Base-by-base conservation (phyloP, 2,113 vertebrate species). In the Cercopithecus mona region DNA sequence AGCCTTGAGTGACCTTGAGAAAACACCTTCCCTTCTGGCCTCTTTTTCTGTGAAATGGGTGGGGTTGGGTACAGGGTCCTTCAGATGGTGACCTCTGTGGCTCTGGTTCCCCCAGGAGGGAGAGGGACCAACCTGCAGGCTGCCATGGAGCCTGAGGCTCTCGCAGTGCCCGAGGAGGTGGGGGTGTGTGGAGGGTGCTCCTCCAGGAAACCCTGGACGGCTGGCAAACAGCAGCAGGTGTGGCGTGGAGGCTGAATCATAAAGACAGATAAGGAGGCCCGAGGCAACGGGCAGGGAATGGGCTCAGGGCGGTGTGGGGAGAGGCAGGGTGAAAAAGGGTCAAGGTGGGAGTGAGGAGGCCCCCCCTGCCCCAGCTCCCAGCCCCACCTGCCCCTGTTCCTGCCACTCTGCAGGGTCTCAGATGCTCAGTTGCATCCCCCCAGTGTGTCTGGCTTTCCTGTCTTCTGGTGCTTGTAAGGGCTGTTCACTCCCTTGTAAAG, bases 261-360 rank as follows among this genome's bases (percentile, higher is more conserved):
- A 96, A 97, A 97, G 80, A 50, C 70, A 90, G 95, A 95, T 92
- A 97, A 95, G 70, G 76, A 70, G 75, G 80, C 75, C 55, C 23
- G 0, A 32, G 40, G 68, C 76, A 90, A 80, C 38, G 11, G 82
- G 40, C 22, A 30, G 79, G 61, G 81, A 17, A 78, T 2, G 35
- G 68, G n/a, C n/a, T 9, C 0, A 30, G n/a, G 35, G 23, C 27
- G 55, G 45, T 23, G 22, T n/a, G 55, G 43, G 45, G 66, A 84
- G 55, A 85, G 38, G 32, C n/a, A 52, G 30, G 66, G 66, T 40
- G 61, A 57, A 38, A n/a, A 72, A 1, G 55, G 23, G 10, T 32
- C 52, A 2, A 17, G 13, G 79, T 1, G 5, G 32, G 8, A 13
- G 52, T 35, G 32, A 30, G 22, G 52, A 43, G 75, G 57, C 13